phyloP scores from a whole-genome alignment of 37 sponge, comb jelly and placozoan species.

The Lycopodina hypogea region DNA sequence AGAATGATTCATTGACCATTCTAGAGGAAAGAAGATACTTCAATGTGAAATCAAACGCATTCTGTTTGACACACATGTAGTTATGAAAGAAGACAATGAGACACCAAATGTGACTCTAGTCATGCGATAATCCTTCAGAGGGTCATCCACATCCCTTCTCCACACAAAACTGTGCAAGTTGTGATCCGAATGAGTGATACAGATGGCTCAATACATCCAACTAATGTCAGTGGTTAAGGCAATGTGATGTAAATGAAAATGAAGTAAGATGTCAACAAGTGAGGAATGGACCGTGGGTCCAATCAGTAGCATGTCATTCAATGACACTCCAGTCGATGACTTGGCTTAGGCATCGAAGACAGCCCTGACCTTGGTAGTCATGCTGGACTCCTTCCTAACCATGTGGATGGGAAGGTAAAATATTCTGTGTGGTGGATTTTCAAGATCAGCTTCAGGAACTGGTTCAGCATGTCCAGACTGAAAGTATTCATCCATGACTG shows the following conservation, averaged over 20 bases:
- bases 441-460: slow-evolving; percentile 36
- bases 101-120: slow-evolving; percentile 57
- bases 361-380: too few species aligned
- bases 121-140: slow-evolving; percentile 35
- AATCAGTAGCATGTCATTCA: slow-evolving; percentile 32
- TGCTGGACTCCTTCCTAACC: too few species aligned
- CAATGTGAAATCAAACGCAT: slow-evolving; percentile 11
- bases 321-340: too few species aligned
- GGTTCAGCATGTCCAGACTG: slow-evolving; percentile 33
- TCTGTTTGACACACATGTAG: slow-evolving; percentile 53
- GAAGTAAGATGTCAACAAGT: too few species aligned
- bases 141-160: slow-evolving; percentile 12
- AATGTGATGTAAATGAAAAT: too few species aligned
- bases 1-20: slow-evolving; percentile 7
- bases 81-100: slow-evolving; percentile 44
- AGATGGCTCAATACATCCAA: slow-evolving; percentile 34
- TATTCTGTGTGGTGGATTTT: slow-evolving; percentile 34
- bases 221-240: too few species aligned
- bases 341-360: too few species aligned
- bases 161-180: slow-evolving; percentile 50
- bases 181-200: slow-evolving; percentile 12
- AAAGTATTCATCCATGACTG: slow-evolving; percentile 48
- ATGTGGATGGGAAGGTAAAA: too few species aligned
- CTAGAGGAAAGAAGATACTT: slow-evolving; percentile 4
- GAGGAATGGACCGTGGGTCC: too few species aligned